Percentiles rank a stretch among this genome's conserved stretches.
These are phyloP conservation scores for Ganaspis sp. DNA, from an alignment of 1,140 invertebrate species.

Conservation along the genomic window DNA sequence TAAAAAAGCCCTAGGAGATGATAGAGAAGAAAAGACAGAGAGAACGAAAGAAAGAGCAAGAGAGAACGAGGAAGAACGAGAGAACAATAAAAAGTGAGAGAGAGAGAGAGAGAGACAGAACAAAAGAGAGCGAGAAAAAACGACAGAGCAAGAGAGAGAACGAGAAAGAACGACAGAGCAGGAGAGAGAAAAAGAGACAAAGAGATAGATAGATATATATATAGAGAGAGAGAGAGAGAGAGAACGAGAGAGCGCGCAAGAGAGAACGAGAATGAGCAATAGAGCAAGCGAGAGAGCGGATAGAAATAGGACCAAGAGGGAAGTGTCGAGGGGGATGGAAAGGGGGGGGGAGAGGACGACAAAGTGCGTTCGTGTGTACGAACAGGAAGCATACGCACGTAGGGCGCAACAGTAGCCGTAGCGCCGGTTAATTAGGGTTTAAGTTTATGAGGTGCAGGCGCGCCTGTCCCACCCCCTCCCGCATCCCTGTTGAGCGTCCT, in stretches of 20 bases:
- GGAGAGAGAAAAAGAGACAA: slow-evolving; percentile 1
- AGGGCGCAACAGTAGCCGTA: slow-evolving; percentile 75
- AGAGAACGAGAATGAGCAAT: slow-evolving; percentile 41
- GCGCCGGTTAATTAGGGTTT: slow-evolving; percentile 77
- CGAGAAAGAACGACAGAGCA: background rate
- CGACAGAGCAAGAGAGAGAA: slow-evolving; percentile 40
- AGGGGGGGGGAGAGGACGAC: slow-evolving; percentile 56
- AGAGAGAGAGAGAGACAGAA: slow-evolving; percentile 37
- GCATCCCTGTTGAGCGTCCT: slow-evolving; percentile 54
- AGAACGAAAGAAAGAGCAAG: slow-evolving; percentile 35
- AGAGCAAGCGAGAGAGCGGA: slow-evolving; percentile 52
- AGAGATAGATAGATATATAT: slow-evolving; percentile 43
- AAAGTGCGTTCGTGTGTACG: slow-evolving; percentile 72
- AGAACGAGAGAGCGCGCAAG: background rate
- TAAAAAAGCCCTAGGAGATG: too few species aligned
- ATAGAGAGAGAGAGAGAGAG: slow-evolving; percentile 30
- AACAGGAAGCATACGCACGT: slow-evolving; percentile 73
- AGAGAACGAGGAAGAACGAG: slow-evolving; percentile 41
- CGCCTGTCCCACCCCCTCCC: slow-evolving; percentile 62
- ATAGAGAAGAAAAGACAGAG: slow-evolving; percentile 29
- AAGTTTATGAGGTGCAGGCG: slow-evolving; percentile 78
- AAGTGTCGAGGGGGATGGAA: slow-evolving; percentile 12
- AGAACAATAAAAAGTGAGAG: slow-evolving; percentile 36
- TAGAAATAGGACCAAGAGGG: slow-evolving; percentile 45
- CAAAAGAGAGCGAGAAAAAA: slow-evolving; percentile 40